A percentile compares a stretch with the other conserved stretches of the same genome.
Conservation (phyloP, 2,888 invertebrate genomes). For the Melipona beecheii region DNA sequence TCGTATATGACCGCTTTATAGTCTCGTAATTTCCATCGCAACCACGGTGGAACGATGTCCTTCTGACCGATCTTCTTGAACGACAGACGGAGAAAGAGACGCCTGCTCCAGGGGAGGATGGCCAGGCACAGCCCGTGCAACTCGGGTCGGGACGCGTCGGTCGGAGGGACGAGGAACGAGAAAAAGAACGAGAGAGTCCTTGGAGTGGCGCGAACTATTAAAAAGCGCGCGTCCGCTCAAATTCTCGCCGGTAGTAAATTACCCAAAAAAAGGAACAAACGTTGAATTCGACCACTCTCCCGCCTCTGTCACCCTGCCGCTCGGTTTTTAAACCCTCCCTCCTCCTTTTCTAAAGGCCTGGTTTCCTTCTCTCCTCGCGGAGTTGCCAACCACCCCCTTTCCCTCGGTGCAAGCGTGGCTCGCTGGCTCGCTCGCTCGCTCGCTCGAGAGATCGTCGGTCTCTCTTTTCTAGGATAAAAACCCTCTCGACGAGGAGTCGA, state of each 20-base stretch:
- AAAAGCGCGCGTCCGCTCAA: constrained; percentile 81
- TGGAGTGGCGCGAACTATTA: constrained; percentile 78
- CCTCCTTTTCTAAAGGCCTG: constrained; percentile 37
- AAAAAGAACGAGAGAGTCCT: constrained; percentile 58
- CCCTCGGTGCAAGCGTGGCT: constrained; percentile 28
- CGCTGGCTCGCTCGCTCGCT: constrained; percentile 32
- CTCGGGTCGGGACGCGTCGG: background rate
- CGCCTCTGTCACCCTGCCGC: constrained; percentile 38
- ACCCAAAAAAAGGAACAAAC: constrained; percentile 79
- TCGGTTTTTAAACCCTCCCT: constrained; percentile 40
- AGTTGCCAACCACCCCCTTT: constrained; percentile 25
- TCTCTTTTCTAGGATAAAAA: constrained; percentile 76
- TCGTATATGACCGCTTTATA: constrained; percentile 66
- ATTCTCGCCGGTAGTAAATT: constrained; percentile 82
- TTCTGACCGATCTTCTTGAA: constrained; percentile 32
- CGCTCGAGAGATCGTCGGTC: constrained; percentile 67
- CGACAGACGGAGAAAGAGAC: constrained; percentile 41
- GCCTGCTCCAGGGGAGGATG: background rate
- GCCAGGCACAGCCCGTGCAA: background rate
- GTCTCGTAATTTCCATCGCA: constrained; percentile 72
- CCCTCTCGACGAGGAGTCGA: constrained; percentile 66
- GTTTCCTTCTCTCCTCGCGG: constrained; percentile 46
- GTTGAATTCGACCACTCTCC: constrained; percentile 61
- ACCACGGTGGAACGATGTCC: constrained; percentile 58
- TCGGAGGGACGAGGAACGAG: constrained; percentile 3